Percentiles rank a stretch among this genome's conserved stretches.
These are phyloP conservation scores for Austrofundulus limnaeus DNA, from an alignment of 2,113 vertebrate species.

Conservation along the genomic window DNA sequence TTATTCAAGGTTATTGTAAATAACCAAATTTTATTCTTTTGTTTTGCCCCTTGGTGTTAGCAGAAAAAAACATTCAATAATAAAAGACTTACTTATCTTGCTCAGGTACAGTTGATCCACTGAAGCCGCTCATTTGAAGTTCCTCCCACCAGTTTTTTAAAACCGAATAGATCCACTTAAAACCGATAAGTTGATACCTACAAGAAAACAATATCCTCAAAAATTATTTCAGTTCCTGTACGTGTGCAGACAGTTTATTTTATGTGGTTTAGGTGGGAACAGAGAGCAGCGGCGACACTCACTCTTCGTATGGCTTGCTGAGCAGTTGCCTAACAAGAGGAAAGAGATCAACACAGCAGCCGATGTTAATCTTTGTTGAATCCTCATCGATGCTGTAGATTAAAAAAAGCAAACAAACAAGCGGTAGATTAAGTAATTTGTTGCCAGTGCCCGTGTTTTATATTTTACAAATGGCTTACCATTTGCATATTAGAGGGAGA, in stretches of 20 bases:
- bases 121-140: conserved; percentile 78
- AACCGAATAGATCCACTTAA: conserved; percentile 90
- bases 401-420: conserved; percentile 21
- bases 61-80: conserved; percentile 2
- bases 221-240: not conserved
- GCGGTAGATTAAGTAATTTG: not conserved
- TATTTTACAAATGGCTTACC: conserved; percentile 68
- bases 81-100: conserved; percentile 52
- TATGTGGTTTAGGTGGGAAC: not conserved
- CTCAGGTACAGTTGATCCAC: conserved; percentile 68
- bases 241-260: not conserved
- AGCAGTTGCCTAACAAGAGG: conserved; percentile 88
- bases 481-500: conserved; percentile 90
- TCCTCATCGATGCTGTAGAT: conserved; percentile 85
- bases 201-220: conserved; percentile 9
- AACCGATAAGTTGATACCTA: conserved; percentile 88
- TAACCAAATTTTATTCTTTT: not conserved
- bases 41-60: not conserved
- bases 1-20: no score
- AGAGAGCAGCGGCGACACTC: conserved; percentile 65
- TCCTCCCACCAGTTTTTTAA: conserved; percentile 90
- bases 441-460: not conserved
- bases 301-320: conserved; percentile 91
- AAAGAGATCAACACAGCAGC: conserved; percentile 92
- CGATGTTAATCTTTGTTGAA: conserved; percentile 83